A percentile compares a stretch with the other conserved stretches of the same genome.
Evolutionary conservation across 64 coral and sea anemone species (phyloP).

Genomic region (Astreopora myriophthalma): DNA sequence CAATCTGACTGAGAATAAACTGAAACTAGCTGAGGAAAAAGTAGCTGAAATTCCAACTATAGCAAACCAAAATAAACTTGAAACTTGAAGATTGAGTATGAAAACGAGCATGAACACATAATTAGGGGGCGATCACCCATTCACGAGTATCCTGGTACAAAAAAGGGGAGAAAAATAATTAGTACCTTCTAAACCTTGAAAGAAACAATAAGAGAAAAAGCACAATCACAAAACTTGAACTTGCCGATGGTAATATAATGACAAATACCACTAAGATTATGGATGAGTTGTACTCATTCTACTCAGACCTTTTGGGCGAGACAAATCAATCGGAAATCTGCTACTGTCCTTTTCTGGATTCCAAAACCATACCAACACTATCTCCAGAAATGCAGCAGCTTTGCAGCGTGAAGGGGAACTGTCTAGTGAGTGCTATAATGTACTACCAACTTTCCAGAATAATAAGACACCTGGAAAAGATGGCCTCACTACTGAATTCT

Average conservation of each 20-base stretch:
- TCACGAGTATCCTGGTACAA: too few relatives aligned
- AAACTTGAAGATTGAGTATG: slow-evolving; percentile 26
- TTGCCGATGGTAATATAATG: background rate
- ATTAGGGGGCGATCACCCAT: too few relatives aligned
- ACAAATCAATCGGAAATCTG: too few relatives aligned
- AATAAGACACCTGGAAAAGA: slow-evolving; percentile 14
- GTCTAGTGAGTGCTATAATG: slow-evolving; percentile 4
- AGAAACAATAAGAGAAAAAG: background rate
- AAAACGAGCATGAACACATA: too few relatives aligned
- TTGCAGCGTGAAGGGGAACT: slow-evolving; percentile 5
- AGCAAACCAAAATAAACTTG: slow-evolving; percentile 14
- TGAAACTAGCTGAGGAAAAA: slow-evolving; percentile 10
- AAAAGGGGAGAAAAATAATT: too few relatives aligned
- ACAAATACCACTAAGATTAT: background rate
- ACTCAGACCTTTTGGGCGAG: background rate
- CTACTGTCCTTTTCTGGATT: too few relatives aligned
- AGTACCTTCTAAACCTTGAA: slow-evolving; percentile 7
- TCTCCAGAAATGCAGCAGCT: background rate
- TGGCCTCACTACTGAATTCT: slow-evolving; percentile 31
- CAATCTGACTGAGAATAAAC: slow-evolving; percentile 1
- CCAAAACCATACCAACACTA: background rate
- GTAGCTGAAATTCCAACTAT: slow-evolving; percentile 14
- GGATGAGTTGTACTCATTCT: background rate
- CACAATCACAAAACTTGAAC: background rate
- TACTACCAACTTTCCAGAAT: background rate